Evolutionary conservation across 2,113 vertebrate genomes (phyloP).

Genomic region (Tonatia bakeri): DNA sequence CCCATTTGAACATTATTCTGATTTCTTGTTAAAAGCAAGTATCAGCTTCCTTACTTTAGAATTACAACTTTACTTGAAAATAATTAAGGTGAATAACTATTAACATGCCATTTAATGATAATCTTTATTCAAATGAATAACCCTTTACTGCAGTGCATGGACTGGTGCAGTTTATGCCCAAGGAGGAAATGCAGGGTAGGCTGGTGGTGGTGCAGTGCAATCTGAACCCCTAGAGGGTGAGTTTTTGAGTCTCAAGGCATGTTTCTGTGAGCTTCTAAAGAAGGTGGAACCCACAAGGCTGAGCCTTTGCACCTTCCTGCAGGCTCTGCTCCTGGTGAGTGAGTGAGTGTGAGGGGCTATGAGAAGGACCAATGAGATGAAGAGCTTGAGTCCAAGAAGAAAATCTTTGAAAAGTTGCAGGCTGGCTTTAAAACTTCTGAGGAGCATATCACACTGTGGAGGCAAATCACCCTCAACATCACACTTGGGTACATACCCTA

Average conservation of each 20-base stretch:
- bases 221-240: constrained; percentile 95
- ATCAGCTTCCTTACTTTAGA: not conserved
- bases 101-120: not conserved
- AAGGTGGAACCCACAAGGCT: constrained; percentile 84
- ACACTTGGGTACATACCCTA: constrained; percentile 91
- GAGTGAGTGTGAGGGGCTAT: constrained; percentile 89
- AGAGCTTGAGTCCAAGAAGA: constrained; percentile 95
- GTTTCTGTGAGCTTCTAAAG: constrained; percentile 90
- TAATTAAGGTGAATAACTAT: not conserved
- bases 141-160: constrained; percentile 88
- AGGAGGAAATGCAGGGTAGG: constrained; percentile 89
- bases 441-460: constrained; percentile 90
- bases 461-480: constrained; percentile 89
- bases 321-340: constrained; percentile 88
- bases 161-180: constrained; percentile 89
- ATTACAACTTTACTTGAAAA: not conserved
- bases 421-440: constrained; percentile 88
- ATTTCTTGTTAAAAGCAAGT: not conserved
- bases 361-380: constrained; percentile 88
- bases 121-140: not conserved
- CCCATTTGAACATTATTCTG: not conserved
- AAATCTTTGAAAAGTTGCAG: constrained; percentile 96
- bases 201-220: constrained; percentile 92
- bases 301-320: constrained; percentile 92
- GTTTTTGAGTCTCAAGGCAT: constrained; percentile 95